phyloP scores from a whole-genome alignment of 2,888 invertebrate species.

The Noctua janthe region DNA sequence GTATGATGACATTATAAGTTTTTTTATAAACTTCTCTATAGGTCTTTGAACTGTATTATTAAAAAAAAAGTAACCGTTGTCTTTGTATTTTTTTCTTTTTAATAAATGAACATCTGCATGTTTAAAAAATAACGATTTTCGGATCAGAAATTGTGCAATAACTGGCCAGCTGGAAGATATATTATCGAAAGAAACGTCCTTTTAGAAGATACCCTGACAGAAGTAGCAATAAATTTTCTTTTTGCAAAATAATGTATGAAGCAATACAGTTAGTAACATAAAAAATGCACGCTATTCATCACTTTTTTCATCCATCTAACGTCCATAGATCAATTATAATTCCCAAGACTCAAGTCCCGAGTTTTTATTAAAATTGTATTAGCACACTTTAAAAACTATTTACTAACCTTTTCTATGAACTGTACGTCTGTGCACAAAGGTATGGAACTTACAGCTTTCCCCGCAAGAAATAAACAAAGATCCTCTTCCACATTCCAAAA shows the following conservation, averaged over 20 bases:
- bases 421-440: neutral
- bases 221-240: constrained; percentile 26
- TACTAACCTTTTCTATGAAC: neutral
- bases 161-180: constrained; percentile 2
- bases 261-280: constrained; percentile 5
- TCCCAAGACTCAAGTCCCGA: neutral
- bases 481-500: neutral
- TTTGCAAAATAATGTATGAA: constrained; percentile 13
- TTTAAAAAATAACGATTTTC: constrained; percentile 23
- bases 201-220: neutral
- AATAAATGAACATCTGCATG: constrained; percentile 9
- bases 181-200: constrained; percentile 6
- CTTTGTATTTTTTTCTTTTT: constrained; percentile 8
- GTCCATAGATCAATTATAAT: constrained; percentile 44
- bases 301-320: constrained; percentile 27
- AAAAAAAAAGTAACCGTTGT: constrained; percentile 55
- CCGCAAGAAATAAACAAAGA: neutral
- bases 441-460: neutral
- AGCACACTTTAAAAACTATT: neutral
- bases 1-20: constrained; percentile 80
- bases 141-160: neutral
- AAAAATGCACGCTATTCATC: constrained; percentile 46
- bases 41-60: constrained; percentile 81
- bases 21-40: constrained; percentile 77
- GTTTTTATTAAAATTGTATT: constrained; percentile 39